These are phyloP conservation scores for Polydesmus complanatus DNA, from an alignment of 2,888 invertebrate species.

Conservation along the genomic window DNA sequence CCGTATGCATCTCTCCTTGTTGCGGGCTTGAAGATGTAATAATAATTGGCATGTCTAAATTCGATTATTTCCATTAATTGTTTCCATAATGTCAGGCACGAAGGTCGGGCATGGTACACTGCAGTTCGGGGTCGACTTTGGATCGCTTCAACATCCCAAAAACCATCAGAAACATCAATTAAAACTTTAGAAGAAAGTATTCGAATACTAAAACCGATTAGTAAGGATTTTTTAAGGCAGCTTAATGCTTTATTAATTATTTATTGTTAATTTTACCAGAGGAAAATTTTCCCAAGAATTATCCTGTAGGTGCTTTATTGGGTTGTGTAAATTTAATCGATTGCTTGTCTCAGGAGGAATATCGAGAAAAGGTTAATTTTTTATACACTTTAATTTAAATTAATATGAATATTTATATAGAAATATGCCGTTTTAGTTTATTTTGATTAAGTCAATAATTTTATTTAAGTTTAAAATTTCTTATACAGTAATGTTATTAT, in stretches of 20 bases:
- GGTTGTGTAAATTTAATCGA: slow-evolving; percentile 79
- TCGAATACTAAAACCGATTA: slow-evolving; percentile 1
- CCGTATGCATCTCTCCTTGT: slow-evolving; percentile 87
- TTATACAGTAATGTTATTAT: neutral
- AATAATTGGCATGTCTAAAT: neutral
- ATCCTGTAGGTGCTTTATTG: slow-evolving; percentile 73
- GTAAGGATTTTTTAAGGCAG: slow-evolving; percentile 6
- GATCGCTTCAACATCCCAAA: slow-evolving; percentile 78
- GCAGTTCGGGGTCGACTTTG: slow-evolving; percentile 82
- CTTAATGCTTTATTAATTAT: slow-evolving; percentile 17
- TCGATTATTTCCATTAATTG: slow-evolving; percentile 32
- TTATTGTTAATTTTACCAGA: slow-evolving; percentile 32
- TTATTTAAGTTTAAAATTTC: no score
- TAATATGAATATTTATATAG: neutral
- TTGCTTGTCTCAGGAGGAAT: slow-evolving; percentile 76
- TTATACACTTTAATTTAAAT: neutral
- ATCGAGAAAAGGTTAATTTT: slow-evolving; percentile 40
- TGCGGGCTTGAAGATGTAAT: slow-evolving; percentile 72
- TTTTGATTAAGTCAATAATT: no score
- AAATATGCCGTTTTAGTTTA: no score
- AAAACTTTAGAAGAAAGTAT: slow-evolving; percentile 45
- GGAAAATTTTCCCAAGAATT: slow-evolving; percentile 61
- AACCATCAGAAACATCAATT: slow-evolving; percentile 53
- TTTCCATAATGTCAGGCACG: slow-evolving; percentile 41
- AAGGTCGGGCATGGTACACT: slow-evolving; percentile 87